Conservation (phyloP, 1,140 invertebrate species). For the Globodera ellingtonae region DNA sequence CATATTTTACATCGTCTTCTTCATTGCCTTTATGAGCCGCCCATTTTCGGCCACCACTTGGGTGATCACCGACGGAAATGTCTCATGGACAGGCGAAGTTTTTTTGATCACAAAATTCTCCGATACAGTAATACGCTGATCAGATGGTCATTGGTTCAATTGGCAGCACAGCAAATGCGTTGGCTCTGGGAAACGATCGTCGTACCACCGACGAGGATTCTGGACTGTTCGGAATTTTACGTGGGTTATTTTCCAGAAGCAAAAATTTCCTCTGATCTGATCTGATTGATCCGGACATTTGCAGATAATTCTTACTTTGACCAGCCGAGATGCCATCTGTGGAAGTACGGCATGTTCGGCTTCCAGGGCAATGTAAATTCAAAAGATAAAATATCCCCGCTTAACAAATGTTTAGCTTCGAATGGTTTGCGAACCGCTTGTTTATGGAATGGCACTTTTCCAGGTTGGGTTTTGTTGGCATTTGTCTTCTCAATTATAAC, state of each 20-base stretch:
- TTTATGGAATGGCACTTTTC: constrained; percentile 48
- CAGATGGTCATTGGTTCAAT: not conserved
- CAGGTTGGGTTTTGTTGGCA: constrained; percentile 16
- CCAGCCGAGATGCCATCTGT: constrained; percentile 33
- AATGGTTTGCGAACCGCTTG: constrained; percentile 47
- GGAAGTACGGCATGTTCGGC: constrained; percentile 45
- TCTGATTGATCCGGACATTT: not conserved
- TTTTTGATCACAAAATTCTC: not conserved
- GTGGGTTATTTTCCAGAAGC: not conserved
- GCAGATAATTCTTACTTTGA: constrained; percentile 16
- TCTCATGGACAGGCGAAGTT: constrained; percentile 29
- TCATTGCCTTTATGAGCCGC: constrained; percentile 58
- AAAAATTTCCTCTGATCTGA: not conserved
- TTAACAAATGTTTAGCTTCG: constrained; percentile 32
- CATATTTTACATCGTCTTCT: constrained; percentile 57
- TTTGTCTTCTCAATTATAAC: not conserved
- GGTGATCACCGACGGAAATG: constrained; percentile 45
- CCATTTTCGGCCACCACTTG: constrained; percentile 58
- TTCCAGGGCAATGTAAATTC: constrained; percentile 12
- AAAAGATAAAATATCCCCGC: constrained; percentile 14
- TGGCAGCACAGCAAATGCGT: not conserved
- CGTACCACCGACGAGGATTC: not conserved
- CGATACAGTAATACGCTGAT: not conserved
- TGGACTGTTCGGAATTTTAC: constrained; percentile 12
- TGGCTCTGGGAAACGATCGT: not conserved